Evolutionary conservation across 2,888 invertebrate genomes (phyloP).

Genomic region (Pollenia angustigena): DNA sequence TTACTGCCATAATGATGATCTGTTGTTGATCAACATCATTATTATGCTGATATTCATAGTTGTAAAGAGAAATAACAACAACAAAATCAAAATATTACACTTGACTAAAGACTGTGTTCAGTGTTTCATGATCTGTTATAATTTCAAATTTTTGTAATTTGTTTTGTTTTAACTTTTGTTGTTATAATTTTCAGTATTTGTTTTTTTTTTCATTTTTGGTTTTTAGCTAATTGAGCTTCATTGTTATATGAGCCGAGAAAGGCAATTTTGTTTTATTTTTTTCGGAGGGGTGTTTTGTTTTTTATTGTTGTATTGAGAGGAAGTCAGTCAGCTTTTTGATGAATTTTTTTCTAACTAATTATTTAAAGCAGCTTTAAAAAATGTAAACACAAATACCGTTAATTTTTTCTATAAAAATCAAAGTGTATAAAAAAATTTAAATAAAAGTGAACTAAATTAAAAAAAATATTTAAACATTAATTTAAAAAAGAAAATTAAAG

Average conservation of each 20-base stretch:
- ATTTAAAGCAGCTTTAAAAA: slow-evolving; percentile 59
- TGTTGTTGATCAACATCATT: slow-evolving; percentile 27
- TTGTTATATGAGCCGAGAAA: slow-evolving; percentile 65
- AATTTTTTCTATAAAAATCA: slow-evolving; percentile 5
- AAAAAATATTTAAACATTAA: background rate
- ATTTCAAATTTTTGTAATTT: slow-evolving; percentile 51
- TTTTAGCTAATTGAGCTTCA: slow-evolving; percentile 43
- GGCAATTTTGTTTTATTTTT: slow-evolving; percentile 26
- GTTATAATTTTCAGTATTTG: background rate
- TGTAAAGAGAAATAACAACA: slow-evolving; percentile 1
- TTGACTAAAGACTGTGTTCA: slow-evolving; percentile 60
- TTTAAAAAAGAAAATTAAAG: slow-evolving; percentile 19
- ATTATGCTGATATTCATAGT: background rate
- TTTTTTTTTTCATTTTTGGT: slow-evolving; percentile 25
- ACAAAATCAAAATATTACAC: slow-evolving; percentile 53
- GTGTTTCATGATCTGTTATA: slow-evolving; percentile 63
- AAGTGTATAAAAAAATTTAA: slow-evolving; percentile 14
- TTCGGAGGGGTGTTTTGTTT: slow-evolving; percentile 6
- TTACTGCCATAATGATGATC: slow-evolving; percentile 53
- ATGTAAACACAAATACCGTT: background rate
- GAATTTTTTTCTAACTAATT: slow-evolving; percentile 27
- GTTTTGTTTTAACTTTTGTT: slow-evolving; percentile 26
- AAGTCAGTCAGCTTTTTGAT: slow-evolving; percentile 42
- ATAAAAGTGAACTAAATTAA: slow-evolving; percentile 39
- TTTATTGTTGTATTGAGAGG: slow-evolving; percentile 22